Evolutionary conservation across 1,140 invertebrate genomes (phyloP).

Genomic region (Leptinotarsa undecemlineata): DNA sequence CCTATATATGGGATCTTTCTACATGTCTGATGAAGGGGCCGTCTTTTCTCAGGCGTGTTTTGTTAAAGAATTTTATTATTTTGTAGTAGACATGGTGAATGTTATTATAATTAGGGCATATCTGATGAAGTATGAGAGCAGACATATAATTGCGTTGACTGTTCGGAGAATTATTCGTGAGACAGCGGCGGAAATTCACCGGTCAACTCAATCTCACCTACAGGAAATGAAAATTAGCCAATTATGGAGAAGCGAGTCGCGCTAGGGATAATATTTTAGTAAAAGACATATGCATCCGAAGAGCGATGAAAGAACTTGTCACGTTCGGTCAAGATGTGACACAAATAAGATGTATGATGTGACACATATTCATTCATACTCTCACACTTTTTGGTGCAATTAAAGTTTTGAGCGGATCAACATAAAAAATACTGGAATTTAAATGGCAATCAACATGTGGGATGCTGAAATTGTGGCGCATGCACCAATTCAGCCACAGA

Average conservation of each 20-base stretch:
- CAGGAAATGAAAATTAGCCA: constrained; percentile 29
- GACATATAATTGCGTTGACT: constrained; percentile 41
- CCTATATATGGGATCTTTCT: background rate
- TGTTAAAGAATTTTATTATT: constrained; percentile 40
- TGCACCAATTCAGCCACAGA: too few species aligned
- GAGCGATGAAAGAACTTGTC: too few species aligned
- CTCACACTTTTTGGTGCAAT: too few species aligned
- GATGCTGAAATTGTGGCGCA: too few species aligned
- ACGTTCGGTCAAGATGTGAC: too few species aligned
- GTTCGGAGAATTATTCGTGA: constrained; percentile 18
- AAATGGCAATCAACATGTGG: too few species aligned
- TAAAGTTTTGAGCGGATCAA: too few species aligned
- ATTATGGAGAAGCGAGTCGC: constrained; percentile 11
- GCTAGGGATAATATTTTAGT: background rate
- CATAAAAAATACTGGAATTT: too few species aligned
- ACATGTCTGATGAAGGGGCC: background rate
- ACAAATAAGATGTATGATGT: too few species aligned
- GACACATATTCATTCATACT: too few species aligned
- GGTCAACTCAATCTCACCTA: constrained; percentile 13
- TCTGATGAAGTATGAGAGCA: constrained; percentile 48
- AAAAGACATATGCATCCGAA: background rate
- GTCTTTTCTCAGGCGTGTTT: constrained; percentile 38
- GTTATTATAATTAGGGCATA: constrained; percentile 46
- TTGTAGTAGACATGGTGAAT: constrained; percentile 37
- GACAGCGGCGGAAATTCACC: constrained; percentile 22